These are phyloP conservation scores for Ophion ventricosus DNA, from an alignment of 2,888 invertebrate genomes.

Conservation along the genomic window DNA sequence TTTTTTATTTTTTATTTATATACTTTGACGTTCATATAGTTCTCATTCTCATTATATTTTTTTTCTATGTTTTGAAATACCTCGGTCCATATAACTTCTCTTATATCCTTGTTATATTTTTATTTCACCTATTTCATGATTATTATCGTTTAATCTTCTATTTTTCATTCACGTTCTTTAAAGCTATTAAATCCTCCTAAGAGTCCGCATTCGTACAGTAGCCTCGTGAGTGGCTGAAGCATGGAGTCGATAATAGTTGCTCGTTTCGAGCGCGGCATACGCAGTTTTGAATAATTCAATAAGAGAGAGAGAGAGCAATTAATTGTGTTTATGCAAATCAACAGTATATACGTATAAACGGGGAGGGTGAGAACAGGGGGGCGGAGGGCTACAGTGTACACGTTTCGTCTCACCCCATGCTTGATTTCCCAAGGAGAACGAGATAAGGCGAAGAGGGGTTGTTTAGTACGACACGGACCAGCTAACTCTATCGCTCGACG, in stretches of 20 bases:
- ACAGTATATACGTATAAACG: constrained; percentile 50
- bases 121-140: no score
- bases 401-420: constrained; percentile 64
- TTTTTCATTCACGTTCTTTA: not conserved
- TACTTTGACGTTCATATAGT: no score
- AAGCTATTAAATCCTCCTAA: not conserved
- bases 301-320: constrained; percentile 75
- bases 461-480: constrained; percentile 31
- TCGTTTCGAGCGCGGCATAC: constrained; percentile 59
- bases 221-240: constrained; percentile 57
- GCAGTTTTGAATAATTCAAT: constrained; percentile 81
- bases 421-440: constrained; percentile 78
- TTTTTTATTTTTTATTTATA: no score
- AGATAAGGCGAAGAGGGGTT: constrained; percentile 72
- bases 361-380: constrained; percentile 6
- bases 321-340: constrained; percentile 82
- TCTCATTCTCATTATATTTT: no score
- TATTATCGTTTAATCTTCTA: no score
- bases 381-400: constrained; percentile 23
- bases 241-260: constrained; percentile 62
- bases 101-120: no score
- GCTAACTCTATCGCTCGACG: constrained; percentile 31
- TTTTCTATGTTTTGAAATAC: no score
- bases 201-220: not conserved
- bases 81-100: no score